Conservation (phyloP, 2,888 invertebrate species). For the Petrophora chlorosata region DNA sequence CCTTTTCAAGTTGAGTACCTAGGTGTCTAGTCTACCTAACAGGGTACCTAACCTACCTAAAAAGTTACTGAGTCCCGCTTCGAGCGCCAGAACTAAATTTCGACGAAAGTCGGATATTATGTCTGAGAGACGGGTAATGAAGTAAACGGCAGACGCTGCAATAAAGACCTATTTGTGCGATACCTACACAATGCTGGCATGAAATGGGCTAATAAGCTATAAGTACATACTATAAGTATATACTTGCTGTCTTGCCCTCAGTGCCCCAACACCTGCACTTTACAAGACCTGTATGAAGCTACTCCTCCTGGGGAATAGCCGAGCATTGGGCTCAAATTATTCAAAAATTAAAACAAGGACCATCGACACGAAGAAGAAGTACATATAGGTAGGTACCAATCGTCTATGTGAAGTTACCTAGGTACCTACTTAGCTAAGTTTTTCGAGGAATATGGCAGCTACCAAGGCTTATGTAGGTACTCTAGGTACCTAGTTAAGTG, state of each 20-base stretch:
- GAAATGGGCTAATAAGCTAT: background rate
- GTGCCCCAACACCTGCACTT: too few species aligned
- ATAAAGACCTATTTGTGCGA: constrained; percentile 24
- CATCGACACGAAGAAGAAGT: too few species aligned
- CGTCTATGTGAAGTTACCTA: background rate
- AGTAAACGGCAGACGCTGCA: constrained; percentile 23
- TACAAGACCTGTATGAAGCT: too few species aligned
- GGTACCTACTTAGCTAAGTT: background rate
- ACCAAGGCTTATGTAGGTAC: background rate
- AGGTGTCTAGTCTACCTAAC: too few species aligned
- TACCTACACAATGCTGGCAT: constrained; percentile 9
- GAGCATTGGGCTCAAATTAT: too few species aligned
- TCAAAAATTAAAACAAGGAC: too few species aligned
- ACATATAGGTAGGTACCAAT: too few species aligned
- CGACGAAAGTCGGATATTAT: constrained; percentile 34
- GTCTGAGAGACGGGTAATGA: constrained; percentile 35
- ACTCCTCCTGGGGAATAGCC: too few species aligned
- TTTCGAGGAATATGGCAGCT: too few species aligned
- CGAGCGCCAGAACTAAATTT: constrained; percentile 27
- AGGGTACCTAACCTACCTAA: constrained; percentile 2
- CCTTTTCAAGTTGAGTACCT: constrained; percentile 5
- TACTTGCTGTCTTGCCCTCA: too few species aligned
- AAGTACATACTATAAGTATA: background rate
- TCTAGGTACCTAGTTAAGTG: constrained; percentile 2
- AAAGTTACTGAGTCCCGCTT: constrained; percentile 15